phyloP scores from a whole-genome alignment of 2,888 invertebrate species.

The Acrobasis consociella region DNA sequence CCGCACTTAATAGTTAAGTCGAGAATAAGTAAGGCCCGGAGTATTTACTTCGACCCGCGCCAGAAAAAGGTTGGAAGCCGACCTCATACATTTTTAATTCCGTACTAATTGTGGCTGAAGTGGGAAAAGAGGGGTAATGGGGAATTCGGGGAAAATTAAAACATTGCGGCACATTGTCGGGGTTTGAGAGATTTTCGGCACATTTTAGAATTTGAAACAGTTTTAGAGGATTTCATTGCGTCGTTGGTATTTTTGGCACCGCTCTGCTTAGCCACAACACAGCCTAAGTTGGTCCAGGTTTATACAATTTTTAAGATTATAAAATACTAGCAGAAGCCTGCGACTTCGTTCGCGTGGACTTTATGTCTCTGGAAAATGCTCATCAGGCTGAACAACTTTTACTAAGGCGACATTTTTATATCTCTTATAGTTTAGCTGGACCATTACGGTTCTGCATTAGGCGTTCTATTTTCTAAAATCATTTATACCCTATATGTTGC shows the following conservation, averaged over 20 bases:
- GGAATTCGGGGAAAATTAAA: slow-evolving; percentile 9
- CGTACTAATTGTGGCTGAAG: slow-evolving; percentile 11
- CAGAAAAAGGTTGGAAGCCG: slow-evolving; percentile 1
- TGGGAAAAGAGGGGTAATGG: slow-evolving; percentile 9
- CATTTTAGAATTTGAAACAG: slow-evolving; percentile 3
- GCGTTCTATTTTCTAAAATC: no score
- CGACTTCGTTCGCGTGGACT: no score
- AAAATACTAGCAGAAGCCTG: no score
- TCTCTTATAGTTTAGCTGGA: no score
- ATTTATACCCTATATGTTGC: no score
- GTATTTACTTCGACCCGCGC: background rate
- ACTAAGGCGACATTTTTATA: no score
- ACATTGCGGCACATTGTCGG: slow-evolving; percentile 2
- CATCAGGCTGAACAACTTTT: no score
- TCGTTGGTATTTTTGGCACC: background rate
- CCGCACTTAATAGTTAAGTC: background rate
- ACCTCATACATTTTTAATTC: slow-evolving; percentile 17
- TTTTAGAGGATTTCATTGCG: background rate
- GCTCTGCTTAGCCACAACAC: no score
- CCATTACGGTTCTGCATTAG: no score
- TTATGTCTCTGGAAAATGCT: no score
- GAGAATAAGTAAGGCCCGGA: background rate
- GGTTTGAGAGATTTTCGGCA: background rate
- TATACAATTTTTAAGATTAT: no score
- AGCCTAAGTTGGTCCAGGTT: no score